Evolutionary conservation across 2,888 invertebrate genomes (phyloP).

Genomic region (Sphinx pinastri): DNA sequence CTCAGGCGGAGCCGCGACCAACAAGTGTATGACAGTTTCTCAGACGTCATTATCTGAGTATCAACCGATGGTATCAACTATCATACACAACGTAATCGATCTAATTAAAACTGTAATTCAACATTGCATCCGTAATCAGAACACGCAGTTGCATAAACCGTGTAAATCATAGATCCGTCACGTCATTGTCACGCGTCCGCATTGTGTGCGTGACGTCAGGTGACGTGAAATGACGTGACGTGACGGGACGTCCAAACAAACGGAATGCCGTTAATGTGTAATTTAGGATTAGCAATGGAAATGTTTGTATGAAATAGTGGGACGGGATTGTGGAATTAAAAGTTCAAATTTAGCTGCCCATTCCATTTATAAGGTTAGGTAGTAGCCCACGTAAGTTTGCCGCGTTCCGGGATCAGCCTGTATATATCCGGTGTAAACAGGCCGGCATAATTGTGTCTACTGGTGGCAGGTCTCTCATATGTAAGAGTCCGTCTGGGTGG

Average conservation of each 20-base stretch:
- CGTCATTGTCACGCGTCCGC: conserved; percentile 35
- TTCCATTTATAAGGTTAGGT: too few relatives aligned
- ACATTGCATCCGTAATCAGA: conserved; percentile 6
- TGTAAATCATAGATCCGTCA: conserved; percentile 37
- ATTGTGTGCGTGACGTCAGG: conserved; percentile 35
- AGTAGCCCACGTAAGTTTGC: too few relatives aligned
- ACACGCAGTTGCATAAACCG: conserved; percentile 31
- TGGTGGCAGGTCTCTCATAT: too few relatives aligned
- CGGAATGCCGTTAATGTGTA: conserved; percentile 25
- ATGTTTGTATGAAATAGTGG: neutral
- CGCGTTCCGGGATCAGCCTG: too few relatives aligned
- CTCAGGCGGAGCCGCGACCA: too few relatives aligned
- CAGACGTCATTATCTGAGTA: too few relatives aligned
- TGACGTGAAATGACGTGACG: conserved; percentile 33
- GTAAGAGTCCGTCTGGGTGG: too few relatives aligned
- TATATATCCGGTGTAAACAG: too few relatives aligned
- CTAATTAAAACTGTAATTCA: neutral
- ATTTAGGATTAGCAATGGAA: conserved; percentile 38
- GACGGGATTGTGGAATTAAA: neutral
- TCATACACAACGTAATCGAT: neutral
- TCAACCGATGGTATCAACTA: too few relatives aligned
- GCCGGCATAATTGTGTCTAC: too few relatives aligned
- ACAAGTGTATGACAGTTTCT: too few relatives aligned
- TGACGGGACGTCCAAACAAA: conserved; percentile 5
- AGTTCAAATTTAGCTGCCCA: too few relatives aligned